Base-by-base conservation (phyloP, 2,797 vertebrate genomes). In the Hydrocynus forskahlii region DNA sequence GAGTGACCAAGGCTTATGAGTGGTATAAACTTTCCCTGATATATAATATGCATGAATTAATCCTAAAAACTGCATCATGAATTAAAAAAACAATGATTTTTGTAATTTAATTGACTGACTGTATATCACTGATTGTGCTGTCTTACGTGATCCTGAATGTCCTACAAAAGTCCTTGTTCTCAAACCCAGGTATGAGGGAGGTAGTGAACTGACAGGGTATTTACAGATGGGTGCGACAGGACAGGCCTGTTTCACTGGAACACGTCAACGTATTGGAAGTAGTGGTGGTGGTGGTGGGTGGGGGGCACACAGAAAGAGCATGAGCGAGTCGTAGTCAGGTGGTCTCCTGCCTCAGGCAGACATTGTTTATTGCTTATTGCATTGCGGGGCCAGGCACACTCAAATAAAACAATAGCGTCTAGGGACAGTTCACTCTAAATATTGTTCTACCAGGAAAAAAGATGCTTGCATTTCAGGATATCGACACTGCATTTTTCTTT, bases 361-460 rank as follows among this genome's bases (percentile, higher is more conserved):
- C 80, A 80, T 86, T 92, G 91, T 91, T 90, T 92, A 91, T 90
- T 91, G 90, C 89, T 87, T 88, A 86, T 88, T 90, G 87, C 80
- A 89, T 87, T 89, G 88, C 88, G 87, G 83, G 74, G 77, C 83
- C 77, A 78, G 86, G 70, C 79, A 77, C 79, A 84, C 84, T 87
- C 67, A 83, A 89, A 92, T 89, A 84, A 89, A 91, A 91, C 89
- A 82, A 66, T 71, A 72, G 75, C 57, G 29, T 82, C 81, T 68
- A 70, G 79, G 76, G 78, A 83, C 82, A 80, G 69, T 82, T 82
- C 43, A 78, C 77, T 75, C 76, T 82, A 82, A 82, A 82, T 75
- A 82, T 82, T 82, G 76, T 78, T 82, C 62, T 78, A 63, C 69
- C 57, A 78, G 60, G 14, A 23, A 74, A 82, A 67, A 82, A 82